These are phyloP conservation scores for Sebastes ruberrimus DNA, from an alignment of 2,797 vertebrate species.

Conservation along the genomic window DNA sequence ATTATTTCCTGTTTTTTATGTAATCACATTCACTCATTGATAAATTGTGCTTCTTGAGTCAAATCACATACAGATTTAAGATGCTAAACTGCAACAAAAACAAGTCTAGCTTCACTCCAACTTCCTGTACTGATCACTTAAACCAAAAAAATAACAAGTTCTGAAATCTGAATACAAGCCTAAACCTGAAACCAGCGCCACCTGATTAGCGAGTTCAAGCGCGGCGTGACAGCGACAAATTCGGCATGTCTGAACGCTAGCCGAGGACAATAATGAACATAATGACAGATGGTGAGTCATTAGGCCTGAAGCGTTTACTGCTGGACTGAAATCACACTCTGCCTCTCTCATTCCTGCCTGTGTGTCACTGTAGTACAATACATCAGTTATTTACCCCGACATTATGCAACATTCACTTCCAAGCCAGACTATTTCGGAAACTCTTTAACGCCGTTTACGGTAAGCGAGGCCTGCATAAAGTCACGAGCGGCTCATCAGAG, in stretches of 20 bases:
- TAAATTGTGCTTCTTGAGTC: not conserved
- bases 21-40: not conserved
- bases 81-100: not conserved
- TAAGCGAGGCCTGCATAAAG: slow-evolving; percentile 17
- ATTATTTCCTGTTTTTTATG: not conserved
- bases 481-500: slow-evolving; percentile 52
- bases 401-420: slow-evolving; percentile 51
- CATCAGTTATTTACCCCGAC: slow-evolving; percentile 45
- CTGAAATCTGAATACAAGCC: not conserved
- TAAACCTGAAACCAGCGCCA: slow-evolving; percentile 2
- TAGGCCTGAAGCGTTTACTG: slow-evolving; percentile 23
- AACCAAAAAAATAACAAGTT: not conserved
- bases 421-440: slow-evolving; percentile 29
- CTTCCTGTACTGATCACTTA: not conserved
- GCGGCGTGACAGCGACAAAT: not conserved
- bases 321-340: slow-evolving; percentile 53
- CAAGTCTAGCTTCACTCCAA: not conserved
- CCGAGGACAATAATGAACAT: slow-evolving; percentile 12
- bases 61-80: not conserved
- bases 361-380: slow-evolving; percentile 34
- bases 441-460: slow-evolving; percentile 39
- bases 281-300: slow-evolving; percentile 54
- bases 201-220: slow-evolving; percentile 15
- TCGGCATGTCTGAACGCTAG: not conserved
- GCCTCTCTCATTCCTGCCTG: slow-evolving; percentile 8